These are phyloP conservation scores for Gallirallus australis DNA, from an alignment of 2,797 vertebrate genomes.

Conservation along the genomic window DNA sequence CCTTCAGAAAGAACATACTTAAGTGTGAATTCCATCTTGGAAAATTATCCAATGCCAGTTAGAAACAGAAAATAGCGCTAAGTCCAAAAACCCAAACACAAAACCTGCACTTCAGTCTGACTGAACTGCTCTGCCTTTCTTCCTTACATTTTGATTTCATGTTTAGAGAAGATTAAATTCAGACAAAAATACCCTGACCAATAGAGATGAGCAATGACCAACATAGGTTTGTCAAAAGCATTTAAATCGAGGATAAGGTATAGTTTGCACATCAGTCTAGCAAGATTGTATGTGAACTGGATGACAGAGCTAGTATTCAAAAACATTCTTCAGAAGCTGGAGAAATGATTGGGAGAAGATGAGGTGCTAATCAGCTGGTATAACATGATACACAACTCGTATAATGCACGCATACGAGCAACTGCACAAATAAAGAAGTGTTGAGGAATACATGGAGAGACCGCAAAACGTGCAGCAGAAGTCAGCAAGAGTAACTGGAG, in stretches of 20 bases:
- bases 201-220: background rate
- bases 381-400: background rate
- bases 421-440: background rate
- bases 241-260: background rate
- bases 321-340: background rate
- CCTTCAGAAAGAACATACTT: background rate
- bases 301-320: background rate
- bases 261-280: background rate
- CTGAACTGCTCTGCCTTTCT: background rate
- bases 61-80: background rate
- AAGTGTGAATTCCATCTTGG: background rate
- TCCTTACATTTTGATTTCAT: background rate
- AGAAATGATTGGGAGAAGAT: background rate
- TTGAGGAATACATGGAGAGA: background rate
- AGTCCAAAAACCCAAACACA: background rate
- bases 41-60: background rate
- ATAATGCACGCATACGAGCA: accelerated
- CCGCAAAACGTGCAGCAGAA: background rate
- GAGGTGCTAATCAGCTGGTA: background rate
- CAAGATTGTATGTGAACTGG: accelerated
- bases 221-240: background rate
- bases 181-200: background rate
- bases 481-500: background rate
- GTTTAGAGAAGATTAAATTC: background rate
- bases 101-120: background rate